Evolutionary conservation across 2,113 vertebrate genomes (phyloP).

Genomic region (Stigmatopora nigra): DNA sequence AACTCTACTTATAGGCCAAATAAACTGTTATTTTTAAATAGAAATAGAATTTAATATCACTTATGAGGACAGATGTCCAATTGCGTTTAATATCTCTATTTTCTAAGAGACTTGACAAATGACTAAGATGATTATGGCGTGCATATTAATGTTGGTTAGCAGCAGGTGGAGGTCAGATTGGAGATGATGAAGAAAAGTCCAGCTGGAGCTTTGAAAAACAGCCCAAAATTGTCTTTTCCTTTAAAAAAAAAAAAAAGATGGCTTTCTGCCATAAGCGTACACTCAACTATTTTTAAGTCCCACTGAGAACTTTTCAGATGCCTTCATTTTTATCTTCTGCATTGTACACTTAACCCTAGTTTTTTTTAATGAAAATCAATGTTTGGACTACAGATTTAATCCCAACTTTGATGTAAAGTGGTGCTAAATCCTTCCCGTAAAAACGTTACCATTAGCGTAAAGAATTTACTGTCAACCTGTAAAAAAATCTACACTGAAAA

Average conservation of each 20-base stretch:
- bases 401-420: conserved; percentile 6
- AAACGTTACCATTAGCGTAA: neutral
- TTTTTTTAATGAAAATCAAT: neutral
- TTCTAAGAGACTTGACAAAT: neutral
- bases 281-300: conserved; percentile 21
- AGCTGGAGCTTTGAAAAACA: conserved; percentile 23
- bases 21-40: no score
- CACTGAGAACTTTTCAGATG: conserved; percentile 1
- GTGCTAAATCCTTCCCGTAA: neutral
- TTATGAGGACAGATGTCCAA: no score
- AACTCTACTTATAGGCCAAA: no score
- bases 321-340: conserved; percentile 1
- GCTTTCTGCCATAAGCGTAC: neutral
- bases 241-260: conserved; percentile 17
- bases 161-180: neutral
- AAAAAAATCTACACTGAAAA: neutral
- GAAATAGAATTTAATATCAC: no score
- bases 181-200: conserved; percentile 2
- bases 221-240: conserved; percentile 5
- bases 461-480: neutral
- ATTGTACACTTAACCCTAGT: no score
- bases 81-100: neutral
- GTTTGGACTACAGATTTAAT: neutral
- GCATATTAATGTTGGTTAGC: neutral
- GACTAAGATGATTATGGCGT: neutral